These are phyloP conservation scores for Gari tellinella DNA, from an alignment of 2,888 invertebrate genomes.

Conservation along the genomic window DNA sequence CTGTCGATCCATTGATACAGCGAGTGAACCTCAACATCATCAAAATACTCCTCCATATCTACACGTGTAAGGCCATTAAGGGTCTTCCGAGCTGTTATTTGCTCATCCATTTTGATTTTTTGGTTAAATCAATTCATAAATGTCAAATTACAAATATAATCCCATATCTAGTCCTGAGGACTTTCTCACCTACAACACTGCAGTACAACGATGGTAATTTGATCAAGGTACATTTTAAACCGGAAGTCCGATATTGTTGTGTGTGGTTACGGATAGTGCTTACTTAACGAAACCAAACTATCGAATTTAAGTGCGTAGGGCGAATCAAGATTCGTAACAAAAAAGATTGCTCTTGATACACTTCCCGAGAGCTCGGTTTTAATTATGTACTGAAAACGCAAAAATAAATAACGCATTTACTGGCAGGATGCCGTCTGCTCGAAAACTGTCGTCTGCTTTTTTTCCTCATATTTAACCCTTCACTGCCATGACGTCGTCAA, in stretches of 20 bases:
- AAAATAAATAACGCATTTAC: too few relatives aligned
- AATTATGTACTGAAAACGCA: too few relatives aligned
- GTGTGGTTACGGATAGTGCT: conserved; percentile 57
- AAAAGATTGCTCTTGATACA: too few relatives aligned
- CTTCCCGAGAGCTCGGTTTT: too few relatives aligned
- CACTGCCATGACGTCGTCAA: too few relatives aligned
- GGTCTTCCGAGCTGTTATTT: conserved; percentile 56
- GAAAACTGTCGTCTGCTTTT: too few relatives aligned
- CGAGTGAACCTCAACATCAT: conserved; percentile 83
- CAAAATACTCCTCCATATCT: conserved; percentile 79
- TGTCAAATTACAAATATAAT: not conserved
- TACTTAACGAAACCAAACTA: conserved; percentile 3
- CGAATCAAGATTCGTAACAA: too few relatives aligned
- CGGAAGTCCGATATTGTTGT: conserved; percentile 59
- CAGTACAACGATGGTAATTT: not conserved
- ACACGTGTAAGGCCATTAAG: conserved; percentile 64
- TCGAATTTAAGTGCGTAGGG: too few relatives aligned
- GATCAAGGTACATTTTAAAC: conserved; percentile 16
- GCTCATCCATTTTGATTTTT: conserved; percentile 27
- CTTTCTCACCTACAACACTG: not conserved
- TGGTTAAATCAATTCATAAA: not conserved
- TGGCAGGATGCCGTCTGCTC: too few relatives aligned
- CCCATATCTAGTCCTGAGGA: conserved; percentile 10
- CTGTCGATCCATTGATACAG: conserved; percentile 84
- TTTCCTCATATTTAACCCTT: too few relatives aligned